Percentiles rank a stretch among this genome's conserved stretches.
These are phyloP conservation scores for Ptychadena robeensis DNA, from an alignment of 2,797 vertebrate genomes.

Conservation along the genomic window DNA sequence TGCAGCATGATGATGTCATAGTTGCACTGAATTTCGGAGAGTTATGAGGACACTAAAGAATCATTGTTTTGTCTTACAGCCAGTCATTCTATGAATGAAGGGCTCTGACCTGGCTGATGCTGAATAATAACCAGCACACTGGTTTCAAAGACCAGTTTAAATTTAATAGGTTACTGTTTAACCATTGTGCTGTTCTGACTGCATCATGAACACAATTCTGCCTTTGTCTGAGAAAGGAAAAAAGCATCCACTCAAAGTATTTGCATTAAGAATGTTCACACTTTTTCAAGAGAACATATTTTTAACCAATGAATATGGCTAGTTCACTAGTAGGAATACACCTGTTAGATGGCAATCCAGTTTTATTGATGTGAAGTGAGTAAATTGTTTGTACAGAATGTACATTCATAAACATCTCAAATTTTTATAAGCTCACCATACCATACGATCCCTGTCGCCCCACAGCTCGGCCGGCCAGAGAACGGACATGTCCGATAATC, in stretches of 20 bases:
- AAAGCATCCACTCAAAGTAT: neutral
- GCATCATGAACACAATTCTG: constrained; percentile 39
- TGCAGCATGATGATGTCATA: neutral
- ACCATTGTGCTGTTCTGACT: constrained; percentile 36
- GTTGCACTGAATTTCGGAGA: neutral
- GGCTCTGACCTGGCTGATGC: constrained; percentile 16
- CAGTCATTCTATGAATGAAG: constrained; percentile 22
- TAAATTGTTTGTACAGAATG: too few relatives aligned
- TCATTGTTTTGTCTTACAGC: constrained; percentile 6
- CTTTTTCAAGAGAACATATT: too few relatives aligned
- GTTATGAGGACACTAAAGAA: neutral
- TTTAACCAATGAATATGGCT: too few relatives aligned
- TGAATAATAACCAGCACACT: constrained; percentile 45
- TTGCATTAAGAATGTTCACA: too few relatives aligned
- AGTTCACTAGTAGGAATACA: too few relatives aligned
- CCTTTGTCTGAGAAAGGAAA: constrained; percentile 27
- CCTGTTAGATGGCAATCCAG: too few relatives aligned
- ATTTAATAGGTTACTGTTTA: constrained; percentile 58
- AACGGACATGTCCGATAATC: too few relatives aligned
- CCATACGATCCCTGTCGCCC: too few relatives aligned
- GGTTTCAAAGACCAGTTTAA: constrained; percentile 17
- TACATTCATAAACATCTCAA: too few relatives aligned
- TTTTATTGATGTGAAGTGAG: too few relatives aligned
- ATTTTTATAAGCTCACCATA: too few relatives aligned
- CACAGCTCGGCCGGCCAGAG: too few relatives aligned